These are phyloP conservation scores for Bombus impatiens DNA, from an alignment of 1,140 invertebrate species.

Conservation along the genomic window DNA sequence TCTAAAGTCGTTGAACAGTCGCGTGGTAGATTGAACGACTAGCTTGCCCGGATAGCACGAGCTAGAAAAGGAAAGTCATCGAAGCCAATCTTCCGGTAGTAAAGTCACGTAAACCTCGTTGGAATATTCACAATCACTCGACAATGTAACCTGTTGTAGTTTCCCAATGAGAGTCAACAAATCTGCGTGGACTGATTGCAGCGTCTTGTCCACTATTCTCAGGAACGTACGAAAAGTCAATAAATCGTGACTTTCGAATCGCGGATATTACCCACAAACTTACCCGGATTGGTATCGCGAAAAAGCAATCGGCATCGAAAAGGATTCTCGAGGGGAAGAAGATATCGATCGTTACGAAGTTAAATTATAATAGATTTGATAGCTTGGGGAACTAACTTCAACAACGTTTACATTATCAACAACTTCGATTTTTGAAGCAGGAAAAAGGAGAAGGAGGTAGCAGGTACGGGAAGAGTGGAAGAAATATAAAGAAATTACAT, in stretches of 20 bases:
- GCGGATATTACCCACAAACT: not conserved
- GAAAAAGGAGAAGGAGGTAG: not conserved
- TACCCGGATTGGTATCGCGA: not conserved
- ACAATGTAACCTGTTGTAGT: too few species aligned
- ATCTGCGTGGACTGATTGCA: too few species aligned
- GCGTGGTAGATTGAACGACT: slow-evolving; percentile 9
- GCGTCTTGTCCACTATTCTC: too few species aligned
- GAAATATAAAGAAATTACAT: not conserved
- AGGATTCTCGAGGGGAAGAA: too few species aligned
- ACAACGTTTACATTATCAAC: slow-evolving; percentile 9
- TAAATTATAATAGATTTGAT: slow-evolving; percentile 11
- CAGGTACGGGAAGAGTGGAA: too few species aligned
- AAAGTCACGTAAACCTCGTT: not conserved
- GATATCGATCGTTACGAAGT: not conserved
- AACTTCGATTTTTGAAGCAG: not conserved
- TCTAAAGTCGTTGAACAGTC: slow-evolving; percentile 22
- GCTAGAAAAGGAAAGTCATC: not conserved
- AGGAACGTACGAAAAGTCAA: not conserved
- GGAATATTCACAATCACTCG: not conserved
- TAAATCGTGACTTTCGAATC: not conserved
- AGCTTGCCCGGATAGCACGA: not conserved
- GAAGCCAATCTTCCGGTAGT: not conserved
- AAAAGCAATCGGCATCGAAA: not conserved
- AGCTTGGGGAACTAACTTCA: not conserved
- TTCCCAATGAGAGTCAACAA: too few species aligned